These are phyloP conservation scores for Cettia cetti DNA, from an alignment of 2,113 vertebrate species.

Conservation along the genomic window DNA sequence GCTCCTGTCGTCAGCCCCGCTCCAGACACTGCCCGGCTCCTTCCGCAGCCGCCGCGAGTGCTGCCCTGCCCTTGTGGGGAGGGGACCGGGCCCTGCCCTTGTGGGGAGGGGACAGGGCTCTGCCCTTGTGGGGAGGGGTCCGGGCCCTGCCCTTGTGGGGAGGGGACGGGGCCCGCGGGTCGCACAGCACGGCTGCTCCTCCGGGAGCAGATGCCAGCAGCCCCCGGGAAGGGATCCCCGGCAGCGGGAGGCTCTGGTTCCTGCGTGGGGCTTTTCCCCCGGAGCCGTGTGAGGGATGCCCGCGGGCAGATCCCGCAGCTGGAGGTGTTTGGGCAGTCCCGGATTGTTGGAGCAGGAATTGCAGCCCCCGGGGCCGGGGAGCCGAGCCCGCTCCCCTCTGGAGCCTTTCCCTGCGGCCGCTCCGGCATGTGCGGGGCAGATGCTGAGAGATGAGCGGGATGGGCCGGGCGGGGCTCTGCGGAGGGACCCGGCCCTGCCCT, in stretches of 20 bases:
- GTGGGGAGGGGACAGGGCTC: background rate
- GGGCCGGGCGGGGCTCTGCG: background rate
- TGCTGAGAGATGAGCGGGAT: background rate
- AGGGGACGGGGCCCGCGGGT: accelerated
- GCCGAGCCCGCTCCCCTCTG: background rate
- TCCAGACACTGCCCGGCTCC: background rate
- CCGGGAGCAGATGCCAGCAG: background rate
- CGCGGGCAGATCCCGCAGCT: background rate
- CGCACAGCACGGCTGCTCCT: too few species aligned
- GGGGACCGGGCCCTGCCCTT: background rate
- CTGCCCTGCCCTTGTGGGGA: background rate
- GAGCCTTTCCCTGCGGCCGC: background rate
- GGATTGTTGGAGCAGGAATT: background rate
- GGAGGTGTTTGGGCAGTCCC: background rate
- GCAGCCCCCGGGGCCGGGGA: background rate
- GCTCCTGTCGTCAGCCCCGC: background rate
- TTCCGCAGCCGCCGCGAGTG: accelerated
- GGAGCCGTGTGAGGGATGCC: background rate
- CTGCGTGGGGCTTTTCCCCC: background rate
- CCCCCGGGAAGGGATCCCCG: background rate
- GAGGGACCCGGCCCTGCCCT: background rate
- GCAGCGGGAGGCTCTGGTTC: background rate
- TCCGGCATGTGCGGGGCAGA: background rate
- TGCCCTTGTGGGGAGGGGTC: background rate
- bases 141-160: background rate